Conservation (phyloP, 2,797 vertebrate genomes). For the Eulemur mongoz region DNA sequence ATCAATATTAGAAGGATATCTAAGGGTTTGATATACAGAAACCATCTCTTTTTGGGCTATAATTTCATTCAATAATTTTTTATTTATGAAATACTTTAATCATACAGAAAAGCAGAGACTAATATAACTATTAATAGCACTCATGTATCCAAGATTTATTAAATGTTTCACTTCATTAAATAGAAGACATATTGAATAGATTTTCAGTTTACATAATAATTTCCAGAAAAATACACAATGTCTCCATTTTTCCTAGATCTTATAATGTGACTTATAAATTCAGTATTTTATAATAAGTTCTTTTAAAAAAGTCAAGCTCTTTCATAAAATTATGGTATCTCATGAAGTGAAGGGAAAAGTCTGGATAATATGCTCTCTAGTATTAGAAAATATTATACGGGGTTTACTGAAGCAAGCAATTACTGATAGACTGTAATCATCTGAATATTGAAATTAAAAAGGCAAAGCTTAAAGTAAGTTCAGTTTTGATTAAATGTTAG, state of each 20-base stretch:
- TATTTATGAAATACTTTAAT: not conserved
- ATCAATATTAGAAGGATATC: not conserved
- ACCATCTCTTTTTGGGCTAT: not conserved
- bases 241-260: constrained; percentile 10
- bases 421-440: not conserved
- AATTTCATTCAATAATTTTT: constrained; percentile 15
- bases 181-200: not conserved
- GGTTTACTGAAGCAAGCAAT: not conserved
- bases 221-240: not conserved
- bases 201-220: constrained; percentile 26
- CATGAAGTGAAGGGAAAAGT: not conserved
- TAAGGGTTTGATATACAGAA: not conserved
- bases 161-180: constrained; percentile 29
- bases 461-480: constrained; percentile 34
- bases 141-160: not conserved
- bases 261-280: constrained; percentile 8
- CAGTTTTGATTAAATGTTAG: constrained; percentile 38
- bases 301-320: constrained; percentile 7
- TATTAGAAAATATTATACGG: not conserved
- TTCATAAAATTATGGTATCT: not conserved
- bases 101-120: constrained; percentile 14
- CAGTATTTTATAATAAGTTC: constrained; percentile 3
- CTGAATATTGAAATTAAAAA: constrained; percentile 39
- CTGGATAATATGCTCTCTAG: not conserved
- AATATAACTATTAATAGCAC: not conserved